Evolutionary conservation across 2,888 invertebrate species (phyloP), one percentile per base, ranked within the genome.

Genomic region (Ephialtes manifestator): DNA sequence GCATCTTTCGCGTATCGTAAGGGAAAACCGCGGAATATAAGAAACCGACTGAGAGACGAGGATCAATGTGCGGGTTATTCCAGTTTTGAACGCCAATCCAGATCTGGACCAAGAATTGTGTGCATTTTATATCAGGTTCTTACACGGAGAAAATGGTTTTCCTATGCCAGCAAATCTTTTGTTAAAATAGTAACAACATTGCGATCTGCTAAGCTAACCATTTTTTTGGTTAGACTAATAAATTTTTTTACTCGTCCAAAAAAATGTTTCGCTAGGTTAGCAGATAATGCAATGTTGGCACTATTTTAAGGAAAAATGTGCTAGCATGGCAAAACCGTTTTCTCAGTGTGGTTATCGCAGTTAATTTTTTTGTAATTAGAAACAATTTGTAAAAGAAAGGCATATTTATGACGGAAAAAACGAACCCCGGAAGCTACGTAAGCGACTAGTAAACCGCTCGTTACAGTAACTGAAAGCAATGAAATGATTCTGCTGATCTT

Each of bases 1-100:
- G 88, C 55, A 88, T 86, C 11, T 85, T 88, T 39, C 67, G 85
- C 0, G 88, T 87, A 53, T 92, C 86, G 83, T 90, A 92, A 0
- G 90, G 90, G 65, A 90, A 91, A 58, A 87, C 86, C 0, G 89
- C 82, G 2, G 83, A 55, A 75, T 82, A 82, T 15, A 86, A 65
- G 43, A 87, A 79, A 67, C 86, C 86, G 20, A 87, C 28, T 13
- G 87, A 79, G 5, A 87, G 72, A 48, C 85, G 86, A 18, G 86
- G 85, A 79, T 87, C 85, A 28, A 85, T 72, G 43, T 86, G 43
- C 8, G 81, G 81, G 75, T 86, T 84, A 11, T 81, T 75, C 51
- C 80, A 31, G 55, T 84, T 75, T 72, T 87, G 79, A 18, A 79
- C 35, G 20, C 84, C 86, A 4, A 79, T 11, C 81, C 83, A 87